Percentiles rank a stretch among this genome's conserved stretches.
phyloP scores from a whole-genome alignment of 2,113 vertebrate species.

The Salvelinus alpinus region DNA sequence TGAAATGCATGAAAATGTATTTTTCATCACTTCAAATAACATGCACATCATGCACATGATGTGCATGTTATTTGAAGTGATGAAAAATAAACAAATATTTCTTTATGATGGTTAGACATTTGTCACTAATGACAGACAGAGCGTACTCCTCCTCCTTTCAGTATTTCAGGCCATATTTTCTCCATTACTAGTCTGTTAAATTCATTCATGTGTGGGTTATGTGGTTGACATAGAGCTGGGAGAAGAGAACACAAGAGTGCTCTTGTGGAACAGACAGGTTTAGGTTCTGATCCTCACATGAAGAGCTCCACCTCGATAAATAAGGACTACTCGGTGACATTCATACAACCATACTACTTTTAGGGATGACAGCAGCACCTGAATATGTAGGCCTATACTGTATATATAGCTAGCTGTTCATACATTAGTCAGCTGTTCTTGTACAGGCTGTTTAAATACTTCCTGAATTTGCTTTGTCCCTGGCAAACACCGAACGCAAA shows the following conservation, averaged over 20 bases:
- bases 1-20: neutral
- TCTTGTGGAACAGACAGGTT: conserved; percentile 17
- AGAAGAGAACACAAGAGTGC: neutral
- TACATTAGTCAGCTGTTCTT: conserved; percentile 12
- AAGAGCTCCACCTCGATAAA: neutral
- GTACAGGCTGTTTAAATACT: conserved; percentile 15
- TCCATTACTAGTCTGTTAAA: conserved; percentile 1
- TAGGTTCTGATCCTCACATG: neutral
- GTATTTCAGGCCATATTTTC: neutral
- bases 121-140: neutral
- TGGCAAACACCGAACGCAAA: conserved; percentile 4
- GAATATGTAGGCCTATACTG: neutral
- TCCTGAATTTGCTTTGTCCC: conserved; percentile 12
- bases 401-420: conserved; percentile 4
- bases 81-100: neutral
- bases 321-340: neutral
- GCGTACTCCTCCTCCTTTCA: neutral
- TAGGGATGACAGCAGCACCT: conserved; percentile 5
- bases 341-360: neutral
- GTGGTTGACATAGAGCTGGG: no score
- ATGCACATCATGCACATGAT: neutral
- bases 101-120: neutral
- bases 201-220: neutral
- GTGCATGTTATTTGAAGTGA: no score
- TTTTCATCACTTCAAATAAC: neutral